Evolutionary conservation across 2,888 invertebrate genomes (phyloP).

Genomic region (Metacarcinus magister): DNA sequence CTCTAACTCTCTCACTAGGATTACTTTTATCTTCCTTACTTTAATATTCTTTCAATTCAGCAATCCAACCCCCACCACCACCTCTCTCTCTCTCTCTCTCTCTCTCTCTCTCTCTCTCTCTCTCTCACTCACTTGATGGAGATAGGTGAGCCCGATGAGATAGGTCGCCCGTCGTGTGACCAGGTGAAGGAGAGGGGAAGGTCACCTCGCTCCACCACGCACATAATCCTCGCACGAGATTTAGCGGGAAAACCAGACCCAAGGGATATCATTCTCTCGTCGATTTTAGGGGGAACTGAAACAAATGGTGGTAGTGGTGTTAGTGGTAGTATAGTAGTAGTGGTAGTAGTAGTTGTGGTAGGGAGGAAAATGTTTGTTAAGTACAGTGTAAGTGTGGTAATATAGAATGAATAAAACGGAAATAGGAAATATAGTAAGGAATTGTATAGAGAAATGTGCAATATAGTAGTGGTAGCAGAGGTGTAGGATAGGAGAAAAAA

Average conservation of each 20-base stretch:
- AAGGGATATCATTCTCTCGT: conserved; percentile 74
- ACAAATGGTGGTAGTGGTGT: background rate
- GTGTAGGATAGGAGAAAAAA: background rate
- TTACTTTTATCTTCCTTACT: no score
- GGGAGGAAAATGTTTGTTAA: background rate
- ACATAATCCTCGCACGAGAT: conserved; percentile 79
- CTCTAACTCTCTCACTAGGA: conserved; percentile 16
- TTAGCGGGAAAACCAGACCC: conserved; percentile 75
- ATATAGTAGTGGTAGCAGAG: background rate
- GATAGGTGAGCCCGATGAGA: conserved; percentile 67
- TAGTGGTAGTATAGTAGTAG: no score
- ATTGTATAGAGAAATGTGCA: no score
- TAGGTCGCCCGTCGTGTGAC: conserved; percentile 74
- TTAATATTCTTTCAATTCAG: no score
- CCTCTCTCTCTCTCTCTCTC: background rate
- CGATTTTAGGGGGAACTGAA: conserved; percentile 79
- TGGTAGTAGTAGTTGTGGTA: background rate
- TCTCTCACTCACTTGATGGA: conserved; percentile 67
- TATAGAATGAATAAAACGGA: no score
- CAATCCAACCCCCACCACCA: background rate
- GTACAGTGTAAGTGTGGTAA: background rate
- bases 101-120: background rate
- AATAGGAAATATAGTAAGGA: no score
- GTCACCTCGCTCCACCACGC: conserved; percentile 77
- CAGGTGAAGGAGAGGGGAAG: conserved; percentile 79